phyloP scores from a whole-genome alignment of 2,888 invertebrate species.

The Taenaris catops region DNA sequence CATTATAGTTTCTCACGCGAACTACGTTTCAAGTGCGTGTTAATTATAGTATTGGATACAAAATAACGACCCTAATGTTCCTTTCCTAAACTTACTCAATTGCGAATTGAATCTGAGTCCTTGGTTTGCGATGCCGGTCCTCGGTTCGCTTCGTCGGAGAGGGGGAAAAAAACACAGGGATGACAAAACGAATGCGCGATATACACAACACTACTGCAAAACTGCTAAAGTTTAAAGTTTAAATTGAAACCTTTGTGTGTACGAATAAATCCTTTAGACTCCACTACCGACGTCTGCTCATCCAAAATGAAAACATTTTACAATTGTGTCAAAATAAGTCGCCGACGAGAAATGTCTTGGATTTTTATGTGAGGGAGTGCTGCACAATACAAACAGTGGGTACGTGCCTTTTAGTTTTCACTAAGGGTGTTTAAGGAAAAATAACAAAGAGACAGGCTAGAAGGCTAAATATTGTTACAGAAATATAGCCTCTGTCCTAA shows the following conservation, averaged over 20 bases:
- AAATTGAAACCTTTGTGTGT: conserved; percentile 11
- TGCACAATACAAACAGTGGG: conserved; percentile 22
- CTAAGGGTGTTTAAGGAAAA: conserved; percentile 23
- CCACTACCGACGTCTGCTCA: conserved; percentile 4
- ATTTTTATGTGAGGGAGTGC: conserved; percentile 21
- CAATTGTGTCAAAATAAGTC: conserved; percentile 19
- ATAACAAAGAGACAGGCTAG: conserved; percentile 13
- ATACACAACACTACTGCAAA: too few species aligned
- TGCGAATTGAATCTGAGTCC: too few species aligned
- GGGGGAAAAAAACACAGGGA: too few species aligned
- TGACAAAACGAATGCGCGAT: too few species aligned
- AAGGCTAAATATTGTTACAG: neutral
- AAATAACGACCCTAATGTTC: neutral
- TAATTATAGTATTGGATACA: conserved; percentile 17
- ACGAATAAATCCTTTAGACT: conserved; percentile 10
- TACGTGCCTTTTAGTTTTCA: conserved; percentile 24
- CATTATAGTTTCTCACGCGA: conserved; percentile 2
- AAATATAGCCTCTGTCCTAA: conserved; percentile 7
- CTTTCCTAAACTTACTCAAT: too few species aligned
- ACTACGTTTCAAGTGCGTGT: conserved; percentile 15
- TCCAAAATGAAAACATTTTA: conserved; percentile 14
- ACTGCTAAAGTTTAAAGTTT: conserved; percentile 9
- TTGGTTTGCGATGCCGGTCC: too few species aligned
- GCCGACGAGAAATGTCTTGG: conserved; percentile 12
- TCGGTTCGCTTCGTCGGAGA: too few species aligned